Evolutionary conservation across 2,797 vertebrate genomes (phyloP).

Genomic region (Tympanoctomys barrerae): DNA sequence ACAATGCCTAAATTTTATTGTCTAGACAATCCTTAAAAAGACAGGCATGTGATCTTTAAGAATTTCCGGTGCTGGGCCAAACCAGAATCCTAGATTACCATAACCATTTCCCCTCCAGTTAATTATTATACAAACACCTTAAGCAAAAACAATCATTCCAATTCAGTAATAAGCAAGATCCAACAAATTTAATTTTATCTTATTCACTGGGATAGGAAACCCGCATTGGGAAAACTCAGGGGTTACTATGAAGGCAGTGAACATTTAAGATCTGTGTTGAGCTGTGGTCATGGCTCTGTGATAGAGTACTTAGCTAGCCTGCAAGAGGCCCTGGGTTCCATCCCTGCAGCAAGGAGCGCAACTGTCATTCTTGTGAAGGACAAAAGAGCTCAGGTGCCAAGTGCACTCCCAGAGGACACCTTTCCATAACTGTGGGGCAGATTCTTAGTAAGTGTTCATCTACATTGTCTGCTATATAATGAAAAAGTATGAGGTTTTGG

Average conservation of each 20-base stretch:
- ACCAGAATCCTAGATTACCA: constrained; percentile 75
- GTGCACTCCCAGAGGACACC: not conserved
- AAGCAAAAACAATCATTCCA: constrained; percentile 57
- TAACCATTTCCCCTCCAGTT: constrained; percentile 71
- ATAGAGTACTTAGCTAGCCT: not conserved
- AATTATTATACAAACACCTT: constrained; percentile 70
- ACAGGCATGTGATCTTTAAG: constrained; percentile 64
- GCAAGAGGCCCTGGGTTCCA: not conserved
- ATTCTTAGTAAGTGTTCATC: not conserved
- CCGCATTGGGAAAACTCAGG: not conserved
- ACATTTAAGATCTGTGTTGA: not conserved
- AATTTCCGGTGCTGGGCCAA: constrained; percentile 66
- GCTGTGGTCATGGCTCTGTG: not conserved
- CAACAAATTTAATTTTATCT: constrained; percentile 59
- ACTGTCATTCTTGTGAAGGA: not conserved
- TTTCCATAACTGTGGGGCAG: not conserved
- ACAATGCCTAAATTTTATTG: constrained; percentile 42
- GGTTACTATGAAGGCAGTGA: not conserved
- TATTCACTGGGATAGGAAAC: constrained; percentile 11
- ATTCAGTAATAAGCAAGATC: constrained; percentile 46
- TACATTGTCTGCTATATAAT: not conserved
- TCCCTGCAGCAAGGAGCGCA: not conserved
- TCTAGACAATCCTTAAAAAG: constrained; percentile 69
- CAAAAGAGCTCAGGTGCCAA: not conserved
- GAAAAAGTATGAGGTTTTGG: not conserved